Base-by-base conservation (phyloP, 2,888 invertebrate genomes). In the Chloroclystis v-ata region DNA sequence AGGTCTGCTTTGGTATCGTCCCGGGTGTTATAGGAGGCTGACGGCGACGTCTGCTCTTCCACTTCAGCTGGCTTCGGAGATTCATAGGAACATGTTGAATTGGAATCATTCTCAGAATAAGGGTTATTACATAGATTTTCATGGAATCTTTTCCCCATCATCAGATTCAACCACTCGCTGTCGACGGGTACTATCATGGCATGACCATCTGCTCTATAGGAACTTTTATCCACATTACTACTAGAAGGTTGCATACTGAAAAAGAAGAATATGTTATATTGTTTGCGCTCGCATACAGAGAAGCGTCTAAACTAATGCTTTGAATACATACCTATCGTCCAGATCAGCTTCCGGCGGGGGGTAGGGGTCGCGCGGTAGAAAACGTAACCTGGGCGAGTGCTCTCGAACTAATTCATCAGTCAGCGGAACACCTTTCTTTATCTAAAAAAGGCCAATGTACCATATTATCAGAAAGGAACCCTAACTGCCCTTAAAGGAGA, bases 141-240 rank as follows among this genome's bases (percentile, higher is more conserved):
- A 51, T 88, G 87, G 73, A 91, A 91, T 35, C 89, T 81, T 56
- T 89, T 88, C 39, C 91, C 91, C 89, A 89, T 90, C 91, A 91
- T 91, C 28, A 91, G 69, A 58, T 89, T 90, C 47, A 89, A 69
- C 90, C 91, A 90, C 67, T 89, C 88, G 13, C 85, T 79, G 63
- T 91, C 90, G 2, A 89, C 82, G 1, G 89, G 89, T 24, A 90
- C 89, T 47, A 89, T 88, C 88, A 88, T 89, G 49, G 75, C 69
- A 57, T 83, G 81, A 62, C 68, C 73, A 53, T 76, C 67, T 61
- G 66, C 74, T 70, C 74, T 82, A 76, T 82, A 86, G 82, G 86
- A 85, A 84, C 83, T 82, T 77, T 83, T 82, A 54, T 80, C 82
- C 51, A 62, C 73, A 69, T 85, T 86, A 73, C 86, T 87, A 71